A percentile compares a stretch with the other conserved stretches of the same genome.
Evolutionary conservation across 2,797 vertebrate genomes (phyloP).

Genomic region (Parotocinclus haroldoi): DNA sequence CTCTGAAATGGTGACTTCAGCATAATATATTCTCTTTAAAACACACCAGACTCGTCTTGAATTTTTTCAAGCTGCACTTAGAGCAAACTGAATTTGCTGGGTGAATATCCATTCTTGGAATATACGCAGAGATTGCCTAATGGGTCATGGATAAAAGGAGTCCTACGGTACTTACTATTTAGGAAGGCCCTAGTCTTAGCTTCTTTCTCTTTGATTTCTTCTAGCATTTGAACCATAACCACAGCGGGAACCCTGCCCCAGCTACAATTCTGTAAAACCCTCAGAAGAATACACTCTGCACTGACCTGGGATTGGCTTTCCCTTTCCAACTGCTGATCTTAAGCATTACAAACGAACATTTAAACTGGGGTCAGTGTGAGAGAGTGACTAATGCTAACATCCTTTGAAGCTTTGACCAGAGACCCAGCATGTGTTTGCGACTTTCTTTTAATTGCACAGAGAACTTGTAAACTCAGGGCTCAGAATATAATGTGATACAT

Average conservation of each 20-base stretch:
- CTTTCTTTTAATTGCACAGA: slow-evolving; percentile 37
- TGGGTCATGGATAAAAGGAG: slow-evolving; percentile 13
- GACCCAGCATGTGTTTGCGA: slow-evolving; percentile 16
- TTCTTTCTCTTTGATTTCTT: slow-evolving; percentile 28
- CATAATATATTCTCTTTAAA: too few species aligned
- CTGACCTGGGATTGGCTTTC: slow-evolving; percentile 19
- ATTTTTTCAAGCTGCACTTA: too few species aligned
- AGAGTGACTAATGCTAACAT: slow-evolving; percentile 7
- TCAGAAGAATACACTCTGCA: too few species aligned
- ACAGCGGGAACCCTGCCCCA: not conserved
- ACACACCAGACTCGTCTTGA: too few species aligned
- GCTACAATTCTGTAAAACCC: too few species aligned
- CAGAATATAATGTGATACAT: too few species aligned
- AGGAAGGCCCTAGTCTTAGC: slow-evolving; percentile 33
- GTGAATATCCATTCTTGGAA: not conserved
- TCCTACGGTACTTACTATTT: slow-evolving; percentile 46
- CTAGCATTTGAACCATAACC: slow-evolving; percentile 46
- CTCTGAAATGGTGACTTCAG: too few species aligned
- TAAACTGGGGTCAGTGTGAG: slow-evolving; percentile 24
- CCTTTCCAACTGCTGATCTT: slow-evolving; percentile 20
- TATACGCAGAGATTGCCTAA: not conserved
- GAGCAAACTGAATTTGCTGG: too few species aligned
- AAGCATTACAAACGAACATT: slow-evolving; percentile 13
- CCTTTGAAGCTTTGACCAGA: slow-evolving; percentile 48
- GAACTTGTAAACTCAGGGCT: too few species aligned